A percentile compares a stretch with the other conserved stretches of the same genome.
phyloP scores from a whole-genome alignment of 2,888 invertebrate genomes.

The Patella depressa region DNA sequence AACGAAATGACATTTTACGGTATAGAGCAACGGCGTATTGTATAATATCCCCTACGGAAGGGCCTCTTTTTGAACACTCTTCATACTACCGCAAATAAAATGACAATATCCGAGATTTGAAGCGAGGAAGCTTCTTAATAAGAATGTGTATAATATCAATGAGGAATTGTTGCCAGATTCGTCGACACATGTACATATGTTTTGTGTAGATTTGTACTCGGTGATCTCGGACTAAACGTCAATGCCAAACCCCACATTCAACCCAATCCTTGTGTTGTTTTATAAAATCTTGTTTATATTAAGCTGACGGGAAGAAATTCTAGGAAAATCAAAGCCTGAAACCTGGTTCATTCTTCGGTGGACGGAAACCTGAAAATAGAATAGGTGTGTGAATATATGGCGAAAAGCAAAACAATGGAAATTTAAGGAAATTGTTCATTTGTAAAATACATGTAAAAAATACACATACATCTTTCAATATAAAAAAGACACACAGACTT shows the following conservation, averaged over 20 bases:
- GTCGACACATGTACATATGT: neutral
- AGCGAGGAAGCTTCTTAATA: neutral
- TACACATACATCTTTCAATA: no score
- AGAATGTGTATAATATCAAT: conserved; percentile 7
- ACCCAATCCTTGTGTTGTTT: neutral
- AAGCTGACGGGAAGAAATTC: conserved; percentile 2
- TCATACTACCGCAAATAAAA: neutral
- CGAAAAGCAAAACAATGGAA: no score
- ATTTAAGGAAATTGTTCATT: no score
- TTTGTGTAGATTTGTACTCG: neutral
- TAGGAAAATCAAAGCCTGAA: no score
- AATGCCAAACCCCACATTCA: conserved; percentile 7
- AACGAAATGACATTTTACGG: no score
- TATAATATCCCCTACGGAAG: neutral
- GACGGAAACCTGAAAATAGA: no score
- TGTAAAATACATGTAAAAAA: no score
- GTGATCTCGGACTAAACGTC: conserved; percentile 4
- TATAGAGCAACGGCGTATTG: no score
- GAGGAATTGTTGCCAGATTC: conserved; percentile 1
- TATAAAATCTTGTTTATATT: conserved; percentile 4
- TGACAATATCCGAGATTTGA: conserved; percentile 2
- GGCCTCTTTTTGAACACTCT: neutral
- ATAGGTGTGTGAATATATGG: no score
- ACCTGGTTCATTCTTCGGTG: no score
- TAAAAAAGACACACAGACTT: no score